Conservation (phyloP, 2,797 vertebrate species). For the Pseudochaenichthys georgianus region DNA sequence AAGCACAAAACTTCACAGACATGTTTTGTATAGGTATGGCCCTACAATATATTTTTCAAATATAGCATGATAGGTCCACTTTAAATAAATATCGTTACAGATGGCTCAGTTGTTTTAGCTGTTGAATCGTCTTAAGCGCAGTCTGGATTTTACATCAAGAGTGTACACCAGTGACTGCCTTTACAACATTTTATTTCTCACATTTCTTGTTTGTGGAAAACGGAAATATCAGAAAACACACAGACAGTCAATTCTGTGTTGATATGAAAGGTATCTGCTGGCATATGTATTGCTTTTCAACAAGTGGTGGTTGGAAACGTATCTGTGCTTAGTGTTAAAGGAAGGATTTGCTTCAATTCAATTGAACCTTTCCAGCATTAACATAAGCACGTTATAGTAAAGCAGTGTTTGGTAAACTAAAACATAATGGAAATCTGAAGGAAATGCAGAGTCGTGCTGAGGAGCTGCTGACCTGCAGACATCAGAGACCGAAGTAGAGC, state of each 20-base stretch:
- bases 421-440: not conserved
- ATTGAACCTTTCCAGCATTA: not conserved
- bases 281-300: too few species aligned
- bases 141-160: conserved; percentile 35
- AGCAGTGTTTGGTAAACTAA: not conserved
- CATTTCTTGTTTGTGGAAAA: conserved; percentile 16
- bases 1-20: too few species aligned
- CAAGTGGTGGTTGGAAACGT: not conserved
- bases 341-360: not conserved
- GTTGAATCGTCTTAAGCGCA: conserved; percentile 1
- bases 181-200: conserved; percentile 14
- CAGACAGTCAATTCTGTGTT: not conserved
- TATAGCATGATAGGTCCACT: too few species aligned
- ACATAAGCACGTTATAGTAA: not conserved
- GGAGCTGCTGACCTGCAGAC: not conserved
- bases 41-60: too few species aligned
- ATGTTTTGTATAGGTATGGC: too few species aligned
- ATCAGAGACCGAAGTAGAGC: not conserved
- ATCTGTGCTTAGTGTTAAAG: not conserved
- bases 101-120: not conserved
- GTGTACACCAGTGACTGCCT: not conserved
- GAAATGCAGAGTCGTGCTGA: not conserved
- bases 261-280: conserved; percentile 6
- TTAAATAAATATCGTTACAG: not conserved
- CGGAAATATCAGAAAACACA: conserved; percentile 26